phyloP scores from a whole-genome alignment of 2,797 vertebrate species.

The Margarornis squamiger region DNA sequence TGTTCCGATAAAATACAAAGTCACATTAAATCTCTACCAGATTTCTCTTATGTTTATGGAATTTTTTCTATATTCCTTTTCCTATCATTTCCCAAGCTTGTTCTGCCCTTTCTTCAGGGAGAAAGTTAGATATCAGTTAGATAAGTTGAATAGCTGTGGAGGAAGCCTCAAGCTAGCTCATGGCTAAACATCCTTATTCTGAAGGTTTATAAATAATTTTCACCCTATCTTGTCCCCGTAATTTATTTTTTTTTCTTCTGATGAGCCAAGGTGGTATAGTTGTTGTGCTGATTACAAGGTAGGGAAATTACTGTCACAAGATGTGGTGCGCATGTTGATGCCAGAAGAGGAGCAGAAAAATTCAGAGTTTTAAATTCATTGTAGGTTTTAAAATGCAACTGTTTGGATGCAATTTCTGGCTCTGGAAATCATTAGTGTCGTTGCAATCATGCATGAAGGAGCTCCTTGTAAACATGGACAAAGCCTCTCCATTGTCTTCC shows the following conservation, averaged over 20 bases:
- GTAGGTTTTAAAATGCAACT: background rate
- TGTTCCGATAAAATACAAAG: background rate
- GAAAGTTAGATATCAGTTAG: background rate
- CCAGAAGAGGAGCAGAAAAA: background rate
- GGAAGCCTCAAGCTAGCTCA: background rate
- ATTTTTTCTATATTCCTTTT: background rate
- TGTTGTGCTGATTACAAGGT: background rate
- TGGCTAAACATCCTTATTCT: background rate
- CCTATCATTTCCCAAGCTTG: background rate
- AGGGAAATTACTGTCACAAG: background rate
- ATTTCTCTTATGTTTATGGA: background rate
- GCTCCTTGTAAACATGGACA: background rate
- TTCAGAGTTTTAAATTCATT: background rate
- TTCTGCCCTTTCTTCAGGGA: background rate
- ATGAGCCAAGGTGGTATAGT: background rate
- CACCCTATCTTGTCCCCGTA: fast-evolving
- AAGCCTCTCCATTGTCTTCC: background rate
- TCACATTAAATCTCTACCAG: background rate
- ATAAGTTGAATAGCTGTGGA: background rate
- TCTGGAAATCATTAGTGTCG: background rate
- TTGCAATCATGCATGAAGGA: background rate
- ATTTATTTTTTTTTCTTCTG: background rate
- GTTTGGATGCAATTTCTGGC: background rate
- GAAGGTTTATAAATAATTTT: background rate
- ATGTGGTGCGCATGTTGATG: background rate